Evolutionary conservation across 2,113 vertebrate species (phyloP).

Genomic region (Tragelaphus buxtoni): DNA sequence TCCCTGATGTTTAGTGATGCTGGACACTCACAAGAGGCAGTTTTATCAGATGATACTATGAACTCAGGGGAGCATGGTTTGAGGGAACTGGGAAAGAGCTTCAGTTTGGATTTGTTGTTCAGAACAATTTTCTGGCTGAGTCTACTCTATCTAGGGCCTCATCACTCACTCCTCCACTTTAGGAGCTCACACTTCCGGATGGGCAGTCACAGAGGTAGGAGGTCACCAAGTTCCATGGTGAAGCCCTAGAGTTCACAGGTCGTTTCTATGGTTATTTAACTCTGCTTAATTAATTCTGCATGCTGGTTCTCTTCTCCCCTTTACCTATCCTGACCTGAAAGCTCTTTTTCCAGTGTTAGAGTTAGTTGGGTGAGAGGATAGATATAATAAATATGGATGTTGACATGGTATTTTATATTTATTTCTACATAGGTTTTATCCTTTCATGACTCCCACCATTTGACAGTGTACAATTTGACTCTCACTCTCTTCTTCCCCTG

Average conservation of each 20-base stretch:
- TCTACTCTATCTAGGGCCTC: not conserved
- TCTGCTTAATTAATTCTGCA: not conserved
- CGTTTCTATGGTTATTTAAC: not conserved
- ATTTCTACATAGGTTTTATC: not conserved
- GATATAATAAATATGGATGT: not conserved
- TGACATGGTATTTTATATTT: not conserved
- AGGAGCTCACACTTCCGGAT: not conserved
- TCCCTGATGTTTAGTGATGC: not conserved
- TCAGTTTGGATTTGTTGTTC: not conserved
- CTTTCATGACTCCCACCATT: not conserved
- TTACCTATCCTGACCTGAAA: not conserved
- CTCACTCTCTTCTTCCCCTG: not conserved
- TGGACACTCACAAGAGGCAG: not conserved
- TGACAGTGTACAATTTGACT: not conserved
- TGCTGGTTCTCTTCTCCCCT: not conserved
- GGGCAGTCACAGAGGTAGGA: not conserved
- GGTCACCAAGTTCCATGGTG: too few species aligned
- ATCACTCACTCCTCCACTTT: not conserved
- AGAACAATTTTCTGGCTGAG: not conserved
- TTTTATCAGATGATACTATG: not conserved
- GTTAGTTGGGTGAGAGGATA: not conserved
- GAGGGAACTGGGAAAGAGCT: not conserved
- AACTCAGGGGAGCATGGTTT: not conserved
- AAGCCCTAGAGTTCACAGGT: not conserved
- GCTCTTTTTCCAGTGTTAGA: not conserved